Conservation (phyloP, 2,888 invertebrate genomes). For the Noctua janthe region DNA sequence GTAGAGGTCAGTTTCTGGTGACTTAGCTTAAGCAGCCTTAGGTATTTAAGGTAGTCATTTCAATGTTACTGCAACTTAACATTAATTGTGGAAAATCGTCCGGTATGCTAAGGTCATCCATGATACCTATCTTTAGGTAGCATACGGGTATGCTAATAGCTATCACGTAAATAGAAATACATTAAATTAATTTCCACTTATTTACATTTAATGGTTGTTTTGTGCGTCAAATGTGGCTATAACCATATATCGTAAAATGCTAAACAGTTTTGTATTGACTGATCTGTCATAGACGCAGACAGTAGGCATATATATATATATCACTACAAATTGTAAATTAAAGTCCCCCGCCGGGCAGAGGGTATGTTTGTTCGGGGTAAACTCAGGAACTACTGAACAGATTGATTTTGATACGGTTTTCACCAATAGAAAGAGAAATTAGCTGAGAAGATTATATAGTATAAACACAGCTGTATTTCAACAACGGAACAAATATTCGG, state of each 20-base stretch:
- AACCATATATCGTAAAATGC: background rate
- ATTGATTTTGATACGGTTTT: no score
- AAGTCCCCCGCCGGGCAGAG: no score
- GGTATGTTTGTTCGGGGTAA: no score
- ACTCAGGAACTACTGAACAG: no score
- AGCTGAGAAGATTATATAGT: background rate
- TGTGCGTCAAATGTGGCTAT: slow-evolving; percentile 14
- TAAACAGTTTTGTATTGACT: slow-evolving; percentile 1
- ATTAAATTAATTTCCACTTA: slow-evolving; percentile 44
- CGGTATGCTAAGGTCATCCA: slow-evolving; percentile 31
- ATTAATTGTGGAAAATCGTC: background rate
- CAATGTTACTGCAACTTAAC: background rate
- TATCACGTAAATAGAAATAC: slow-evolving; percentile 16
- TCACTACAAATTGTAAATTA: no score
- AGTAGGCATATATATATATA: background rate
- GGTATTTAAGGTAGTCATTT: background rate
- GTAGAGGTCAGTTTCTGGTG: background rate
- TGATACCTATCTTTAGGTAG: slow-evolving; percentile 12
- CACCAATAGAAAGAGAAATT: no score
- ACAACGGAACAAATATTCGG: background rate
- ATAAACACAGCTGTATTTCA: background rate
- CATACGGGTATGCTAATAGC: slow-evolving; percentile 49
- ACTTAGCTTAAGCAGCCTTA: background rate
- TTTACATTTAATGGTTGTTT: slow-evolving; percentile 42
- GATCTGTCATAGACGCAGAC: background rate